Base-by-base conservation (phyloP, 2,113 vertebrate genomes). In the Phrynosoma blainvillii region DNA sequence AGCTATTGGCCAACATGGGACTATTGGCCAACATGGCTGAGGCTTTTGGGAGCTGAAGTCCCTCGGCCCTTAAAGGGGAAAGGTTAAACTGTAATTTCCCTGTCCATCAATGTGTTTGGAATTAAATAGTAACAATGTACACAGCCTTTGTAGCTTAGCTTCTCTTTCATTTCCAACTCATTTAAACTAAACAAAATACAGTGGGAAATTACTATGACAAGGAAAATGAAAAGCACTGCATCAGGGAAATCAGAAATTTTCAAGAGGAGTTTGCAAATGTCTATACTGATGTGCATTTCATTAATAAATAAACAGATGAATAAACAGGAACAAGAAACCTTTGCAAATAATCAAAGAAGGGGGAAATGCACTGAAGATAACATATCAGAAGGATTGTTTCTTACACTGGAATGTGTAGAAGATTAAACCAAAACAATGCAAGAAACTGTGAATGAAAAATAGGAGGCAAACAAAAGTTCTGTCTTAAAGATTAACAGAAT, bases 131-230 rank as follows among this genome's bases (percentile, higher is more conserved):
- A 68, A 66, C 21, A 68, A 2, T 7, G 13, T 66, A 82, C 32
- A 82, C 25, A 32, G 13, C 47, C 71, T n/a, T n/a, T 59, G 32
- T 88, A 47, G 2, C 3, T 87, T 52, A 47, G 73, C 85, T 90
- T 3, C 10, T 73, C 70, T 88, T 86, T n/a, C 47, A 20, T 6
- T 30, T 71, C 76, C 82, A 8, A 82, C 2, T 68, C 25, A 87
- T 20, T 92, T 92, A 89, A 83, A 84, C 52, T 85, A 82, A 87
- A 27, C n/a, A 85, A 90, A 90, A 90, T 83, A 40, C 12, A 75
- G 1, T 82, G 13, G 79, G 5, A 89, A 90, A 90, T 82, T 70
- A 88, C 92, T 27, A 78, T 86, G 23, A 71, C 1, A 82, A 82
- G 42, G 5, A 20, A 92, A 76, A 93, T 90, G 87, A 83, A 36